These are phyloP conservation scores for Kryptopterus vitreolus DNA, from an alignment of 2,797 vertebrate species.

Conservation along the genomic window DNA sequence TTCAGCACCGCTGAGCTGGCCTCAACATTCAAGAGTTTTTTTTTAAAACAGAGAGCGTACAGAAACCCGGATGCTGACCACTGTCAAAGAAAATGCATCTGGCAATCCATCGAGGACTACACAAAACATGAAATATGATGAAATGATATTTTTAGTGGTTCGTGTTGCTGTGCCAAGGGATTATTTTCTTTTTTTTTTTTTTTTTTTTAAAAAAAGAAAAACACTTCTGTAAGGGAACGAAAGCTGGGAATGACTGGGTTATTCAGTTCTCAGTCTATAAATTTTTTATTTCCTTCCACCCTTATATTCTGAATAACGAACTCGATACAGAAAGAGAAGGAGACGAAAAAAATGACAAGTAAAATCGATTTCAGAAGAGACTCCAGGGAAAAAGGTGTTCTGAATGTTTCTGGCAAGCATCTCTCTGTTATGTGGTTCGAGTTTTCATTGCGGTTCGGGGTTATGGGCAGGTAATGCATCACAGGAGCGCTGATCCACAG, in stretches of 20 bases:
- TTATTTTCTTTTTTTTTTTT: neutral
- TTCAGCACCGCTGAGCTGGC: neutral
- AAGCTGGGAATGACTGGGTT: neutral
- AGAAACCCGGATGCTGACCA: neutral
- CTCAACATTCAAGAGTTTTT: neutral
- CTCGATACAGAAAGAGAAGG: neutral
- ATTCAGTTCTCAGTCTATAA: neutral
- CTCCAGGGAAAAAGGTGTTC: neutral
- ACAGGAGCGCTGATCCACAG: constrained; percentile 29
- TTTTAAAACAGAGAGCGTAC: neutral
- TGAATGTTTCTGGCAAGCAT: constrained; percentile 24
- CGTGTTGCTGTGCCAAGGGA: neutral
- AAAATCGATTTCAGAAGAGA: constrained; percentile 8
- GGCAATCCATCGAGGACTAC: neutral
- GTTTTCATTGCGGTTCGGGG: constrained; percentile 21
- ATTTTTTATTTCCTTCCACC: constrained; percentile 1
- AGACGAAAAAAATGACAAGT: neutral
- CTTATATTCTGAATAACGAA: neutral
- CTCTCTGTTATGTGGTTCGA: neutral
- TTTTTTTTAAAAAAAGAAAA: too few relatives aligned
- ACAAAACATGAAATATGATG: neutral
- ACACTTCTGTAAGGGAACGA: neutral
- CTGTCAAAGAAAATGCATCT: neutral
- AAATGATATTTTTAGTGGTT: neutral
- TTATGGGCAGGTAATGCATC: constrained; percentile 30